Evolutionary conservation across 1,140 invertebrate species (phyloP), one percentile per base, ranked within the genome.

Genomic region (Megalopta genalis): DNA sequence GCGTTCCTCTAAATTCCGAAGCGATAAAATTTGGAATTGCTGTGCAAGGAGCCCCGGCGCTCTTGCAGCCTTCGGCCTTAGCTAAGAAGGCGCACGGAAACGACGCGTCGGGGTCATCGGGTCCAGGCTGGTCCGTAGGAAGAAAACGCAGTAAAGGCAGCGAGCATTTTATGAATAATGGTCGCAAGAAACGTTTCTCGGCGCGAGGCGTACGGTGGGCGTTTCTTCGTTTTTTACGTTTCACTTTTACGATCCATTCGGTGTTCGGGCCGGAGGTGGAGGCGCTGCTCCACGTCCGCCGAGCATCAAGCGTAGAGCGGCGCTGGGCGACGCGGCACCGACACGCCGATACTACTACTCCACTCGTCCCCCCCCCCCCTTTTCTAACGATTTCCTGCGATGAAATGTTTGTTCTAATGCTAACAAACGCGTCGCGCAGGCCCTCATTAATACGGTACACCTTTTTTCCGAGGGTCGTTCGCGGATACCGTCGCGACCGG

Each of bases 151-250:
- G 49, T 72, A 82, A 74, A 75, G 77, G 79, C 76, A 80, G 80
- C 77, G 64, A 80, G 71, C 73, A 78, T 82, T 88, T 88, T 86
- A 86, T 89, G 89, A 89, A 89, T 90, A 87, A 89, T 89, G 84
- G 88, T 88, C 63, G 77, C 83, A 87, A 86, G 85, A 87, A 86
- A 86, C 66, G 79, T 76, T 86, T 32, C 75, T 74, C 71, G 63
- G 75, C 66, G 68, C 67, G 42, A 75, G 46, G 62, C 71, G 73
- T 82, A 76, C 73, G 71, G 77, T 88, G 81, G 85, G 87, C 80
- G 83, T 86, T 88, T 75, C 81, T 83, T 67, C 77, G 42, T 70
- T 86, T 86, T 83, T 77, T 86, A 69, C 71, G 64, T 79, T 81
- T 82, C 68, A 73, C 72, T 87, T 86, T 87, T 86, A 86, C 79